Evolutionary conservation across 2,113 vertebrate species (phyloP), one percentile per base, ranked within the genome.

Genomic region (Platysternon megacephalum): DNA sequence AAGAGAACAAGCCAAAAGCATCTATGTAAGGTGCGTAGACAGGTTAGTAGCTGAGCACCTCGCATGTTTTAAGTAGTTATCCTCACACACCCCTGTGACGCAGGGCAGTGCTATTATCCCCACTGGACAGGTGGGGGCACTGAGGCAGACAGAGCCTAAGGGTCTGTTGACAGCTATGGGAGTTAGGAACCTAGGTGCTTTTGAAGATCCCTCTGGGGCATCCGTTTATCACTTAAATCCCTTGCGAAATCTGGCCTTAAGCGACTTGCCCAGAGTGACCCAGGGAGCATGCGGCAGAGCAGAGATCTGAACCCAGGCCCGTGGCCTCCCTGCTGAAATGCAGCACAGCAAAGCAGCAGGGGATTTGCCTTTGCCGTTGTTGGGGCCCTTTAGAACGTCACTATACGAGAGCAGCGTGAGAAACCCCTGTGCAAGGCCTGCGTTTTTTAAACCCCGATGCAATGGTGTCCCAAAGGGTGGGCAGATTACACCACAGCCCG

Each of bases 401-500:
- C 61, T n/a, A 4, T 28, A 14, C 51, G 46, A 29, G 5, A 78
- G 48, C 86, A 78, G 39, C n/a, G 61, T 8, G 83, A 44, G 2
- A 48, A 1, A 16, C 35, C 35, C 10, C 46, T 24, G 42, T 3
- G 84, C 12, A 49, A 81, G 28, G 35, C 76, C 82, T 65, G 24
- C 11, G 1, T 8, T 68, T 13, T 28, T n/a, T 3, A 55, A 89
- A 4, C 46, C 32, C 35, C 4, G 35, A 9, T 65, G 35, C 81
- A 76, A 35, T 7, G 49, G 53, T 52, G 32, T 39, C 6, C 44
- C 0, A 1, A 55, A 39, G 0, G 2, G 2, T 12, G 51, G 6
- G 5, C 8, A 7, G 85, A n/a, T 26, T 51, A 32, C 82, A 5
- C 42, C 0, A 48, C n/a, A 6, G 58, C 49, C 12, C 0, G 0